Conservation (phyloP, 2,888 invertebrate species). For the Ceraclea dissimilis region DNA sequence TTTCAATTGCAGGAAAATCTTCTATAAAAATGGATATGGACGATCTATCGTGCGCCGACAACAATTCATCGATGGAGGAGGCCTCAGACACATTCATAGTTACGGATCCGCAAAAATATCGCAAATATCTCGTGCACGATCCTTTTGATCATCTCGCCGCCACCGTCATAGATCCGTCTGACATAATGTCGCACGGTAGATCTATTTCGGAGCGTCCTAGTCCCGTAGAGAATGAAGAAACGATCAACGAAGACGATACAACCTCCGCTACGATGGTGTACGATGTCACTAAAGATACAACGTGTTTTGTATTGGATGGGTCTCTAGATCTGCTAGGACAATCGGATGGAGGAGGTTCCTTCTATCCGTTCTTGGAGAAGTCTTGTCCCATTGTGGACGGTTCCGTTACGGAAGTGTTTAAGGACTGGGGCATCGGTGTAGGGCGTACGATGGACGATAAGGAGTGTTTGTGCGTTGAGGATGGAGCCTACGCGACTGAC, state of each 20-base stretch:
- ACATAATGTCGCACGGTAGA: conserved; percentile 15
- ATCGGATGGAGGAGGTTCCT: conserved; percentile 16
- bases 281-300: conserved; percentile 18
- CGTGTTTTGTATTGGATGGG: conserved; percentile 21
- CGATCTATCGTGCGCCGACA: conserved; percentile 31
- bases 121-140: conserved; percentile 38
- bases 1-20: conserved; percentile 18
- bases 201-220: background rate
- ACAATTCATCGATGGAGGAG: conserved; percentile 32
- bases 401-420: background rate
- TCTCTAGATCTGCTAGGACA: conserved; percentile 21
- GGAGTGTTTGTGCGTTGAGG: conserved; percentile 25
- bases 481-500: conserved; percentile 15
- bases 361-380: conserved; percentile 7
- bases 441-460: conserved; percentile 23
- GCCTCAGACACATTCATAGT: conserved; percentile 41
- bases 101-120: conserved; percentile 35
- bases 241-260: background rate
- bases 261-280: conserved; percentile 18
- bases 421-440: conserved; percentile 23
- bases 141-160: conserved; percentile 33
- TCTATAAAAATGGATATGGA: conserved; percentile 30
- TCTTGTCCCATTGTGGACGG: background rate
- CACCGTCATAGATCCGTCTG: conserved; percentile 32
- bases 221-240: conserved; percentile 7